phyloP scores from a whole-genome alignment of 2,888 invertebrate species.

The Eupeodes latifasciatus region DNA sequence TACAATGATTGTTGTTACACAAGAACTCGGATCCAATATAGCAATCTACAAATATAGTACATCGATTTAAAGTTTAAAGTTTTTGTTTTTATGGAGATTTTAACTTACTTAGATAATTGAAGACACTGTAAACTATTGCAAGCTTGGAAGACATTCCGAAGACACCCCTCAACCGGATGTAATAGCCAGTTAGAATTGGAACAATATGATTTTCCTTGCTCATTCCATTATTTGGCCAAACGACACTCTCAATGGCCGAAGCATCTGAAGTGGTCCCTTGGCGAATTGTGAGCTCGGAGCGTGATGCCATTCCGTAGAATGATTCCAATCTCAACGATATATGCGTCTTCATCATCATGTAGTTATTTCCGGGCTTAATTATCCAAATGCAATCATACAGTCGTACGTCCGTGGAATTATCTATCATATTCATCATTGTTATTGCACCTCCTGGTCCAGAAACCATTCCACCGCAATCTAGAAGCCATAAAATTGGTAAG shows the following conservation, averaged over 20 bases:
- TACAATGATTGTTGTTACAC: constrained; percentile 89
- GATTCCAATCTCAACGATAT: constrained; percentile 87
- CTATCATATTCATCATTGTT: constrained; percentile 90
- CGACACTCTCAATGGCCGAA: constrained; percentile 86
- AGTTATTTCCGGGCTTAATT: constrained; percentile 87
- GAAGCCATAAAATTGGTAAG: background rate
- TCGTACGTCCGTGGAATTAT: constrained; percentile 85
- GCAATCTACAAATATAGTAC: constrained; percentile 85
- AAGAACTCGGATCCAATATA: constrained; percentile 88
- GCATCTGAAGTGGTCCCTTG: constrained; percentile 89
- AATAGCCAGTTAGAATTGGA: constrained; percentile 88
- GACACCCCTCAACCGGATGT: constrained; percentile 88
- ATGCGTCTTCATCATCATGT: constrained; percentile 88
- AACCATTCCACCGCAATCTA: constrained; percentile 89
- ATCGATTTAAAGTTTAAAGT: background rate
- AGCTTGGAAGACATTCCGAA: constrained; percentile 87
- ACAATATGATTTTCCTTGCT: constrained; percentile 86
- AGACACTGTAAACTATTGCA: constrained; percentile 89
- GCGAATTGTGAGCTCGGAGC: constrained; percentile 87
- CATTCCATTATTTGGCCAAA: constrained; percentile 85
- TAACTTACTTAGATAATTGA: constrained; percentile 88
- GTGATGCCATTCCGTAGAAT: constrained; percentile 87
- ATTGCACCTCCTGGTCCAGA: constrained; percentile 89
- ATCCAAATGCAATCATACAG: constrained; percentile 90
- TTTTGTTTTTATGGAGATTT: background rate